Base-by-base conservation (phyloP, 1,140 invertebrate species). In the Harpegnathos saltator region DNA sequence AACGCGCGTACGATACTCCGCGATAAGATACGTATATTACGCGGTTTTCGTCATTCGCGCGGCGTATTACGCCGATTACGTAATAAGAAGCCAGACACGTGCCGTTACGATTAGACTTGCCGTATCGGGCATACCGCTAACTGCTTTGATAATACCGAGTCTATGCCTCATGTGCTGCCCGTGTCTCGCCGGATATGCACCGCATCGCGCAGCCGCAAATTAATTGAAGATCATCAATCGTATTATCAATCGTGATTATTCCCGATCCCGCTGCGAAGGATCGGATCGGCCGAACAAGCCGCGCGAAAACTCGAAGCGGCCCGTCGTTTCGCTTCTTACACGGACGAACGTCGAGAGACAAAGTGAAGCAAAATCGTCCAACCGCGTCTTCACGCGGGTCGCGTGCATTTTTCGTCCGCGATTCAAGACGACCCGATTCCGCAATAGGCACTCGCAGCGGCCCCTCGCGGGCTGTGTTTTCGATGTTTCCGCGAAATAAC, bases 81-180 rank as follows among this genome's bases (percentile, higher is more conserved):
- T 66, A 24, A 58, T 69, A 26, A 58, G 52, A 80, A 80, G 38
- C 29, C 52, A 14, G 5, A 26, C 33, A 24, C 44, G 58, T 58
- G 22, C 52, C n/a, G 44, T 58, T 50, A 48, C 56, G 33, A n/a
- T 68, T 68, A 78, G 22, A 58, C 17, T 44, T 26, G 29, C 44
- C 9, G 33, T n/a, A 63, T 29, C 19, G 44, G n/a, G 19, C 44
- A 63, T 52, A 22, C 24, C 58, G n/a, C 38, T 66, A 68, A 77
- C 50, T 44, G 48, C 52, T 69, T 78, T 44, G 17, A 78, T 44
- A 78, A 78, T 58, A 58, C 22, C n/a, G 29, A 69, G 44, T 78
- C 22, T 68, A 44, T 4, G 44, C n/a, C 22, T 69, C 29, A 19
- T 58, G 26, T 48, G 17, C 22, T 56, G 56, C 19, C 15, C 11